Evolutionary conservation across 2,888 invertebrate genomes (phyloP), one percentile per base, ranked within the genome.

Genomic region (Candidula unifasciata): DNA sequence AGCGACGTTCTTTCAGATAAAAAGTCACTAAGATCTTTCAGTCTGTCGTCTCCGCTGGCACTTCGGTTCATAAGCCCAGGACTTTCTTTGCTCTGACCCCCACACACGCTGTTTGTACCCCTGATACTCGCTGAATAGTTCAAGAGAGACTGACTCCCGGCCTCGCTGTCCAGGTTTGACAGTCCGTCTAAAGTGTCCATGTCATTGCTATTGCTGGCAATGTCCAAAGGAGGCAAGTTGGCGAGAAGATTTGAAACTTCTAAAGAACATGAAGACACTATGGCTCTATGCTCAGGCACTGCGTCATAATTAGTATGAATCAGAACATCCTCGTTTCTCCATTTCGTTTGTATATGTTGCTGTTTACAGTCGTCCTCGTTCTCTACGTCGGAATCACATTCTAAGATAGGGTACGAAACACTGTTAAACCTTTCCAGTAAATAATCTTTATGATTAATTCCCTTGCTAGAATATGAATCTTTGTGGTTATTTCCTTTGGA

Each of bases 1-100:
- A 84, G 84, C n/a, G 84, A 84, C 2, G 84, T 80, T 54, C 84
- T 27, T 57, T 84, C 84, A 13, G 84, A 84, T 18, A 84, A 66
- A 16, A 80, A 64, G 33, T 84, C 84, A 52, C 74, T 84, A n/a
- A 83, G 64, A 44, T 83, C 83, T 71, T 77, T 83, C 10, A 44
- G 60, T n/a, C 78, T 54, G 27, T 69, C 83, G n/a, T 83, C 83
- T 52, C 35, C 78, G 24, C 83, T 82, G 44, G 18, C 44, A 57
- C 74, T 64, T 71, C 52, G 44, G n/a, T 83, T 77, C 16, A n/a
- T 54, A 18, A 35, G 16, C 33, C 66, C 57, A 1, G 69, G 80
- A 30, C 82, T 82, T n/a, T 71, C 66, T 44, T 73, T 73, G 27
- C 44, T 3, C 2, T 27, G 52, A 52, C 44, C 73, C 8, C 27